These are phyloP conservation scores for Nautilus pompilius DNA, from an alignment of 1,140 invertebrate genomes.

Conservation along the genomic window DNA sequence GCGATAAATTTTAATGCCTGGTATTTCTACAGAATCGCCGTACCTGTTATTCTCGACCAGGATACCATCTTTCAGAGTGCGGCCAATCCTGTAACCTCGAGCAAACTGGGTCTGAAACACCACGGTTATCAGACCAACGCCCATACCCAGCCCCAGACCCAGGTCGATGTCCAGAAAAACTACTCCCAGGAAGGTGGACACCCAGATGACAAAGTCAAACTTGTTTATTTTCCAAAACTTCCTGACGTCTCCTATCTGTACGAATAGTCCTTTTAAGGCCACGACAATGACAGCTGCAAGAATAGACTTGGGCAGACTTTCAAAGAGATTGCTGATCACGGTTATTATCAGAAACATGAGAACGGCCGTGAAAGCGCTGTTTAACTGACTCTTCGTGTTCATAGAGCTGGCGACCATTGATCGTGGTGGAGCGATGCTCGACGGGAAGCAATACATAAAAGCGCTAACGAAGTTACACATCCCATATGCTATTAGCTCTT, in stretches of 20 bases:
- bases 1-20: constrained; percentile 55
- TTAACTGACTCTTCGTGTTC: constrained; percentile 18
- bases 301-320: constrained; percentile 61
- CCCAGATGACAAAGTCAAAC: constrained; percentile 51
- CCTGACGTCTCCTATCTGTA: constrained; percentile 41
- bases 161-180: constrained; percentile 48
- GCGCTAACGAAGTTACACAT: constrained; percentile 51
- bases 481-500: constrained; percentile 58
- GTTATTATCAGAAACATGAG: constrained; percentile 57
- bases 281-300: constrained; percentile 85
- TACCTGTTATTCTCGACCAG: constrained; percentile 32
- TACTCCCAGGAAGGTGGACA: constrained; percentile 42
- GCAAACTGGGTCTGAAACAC: constrained; percentile 48
- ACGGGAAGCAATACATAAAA: constrained; percentile 58
- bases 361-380: constrained; percentile 46
- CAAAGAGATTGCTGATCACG: constrained; percentile 51
- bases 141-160: constrained; percentile 47
- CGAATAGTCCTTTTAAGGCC: constrained; percentile 74
- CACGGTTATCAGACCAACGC: constrained; percentile 43
- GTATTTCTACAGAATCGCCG: constrained; percentile 38
- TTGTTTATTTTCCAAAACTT: constrained; percentile 48
- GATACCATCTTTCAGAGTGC: constrained; percentile 19
- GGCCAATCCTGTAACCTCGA: constrained; percentile 36
- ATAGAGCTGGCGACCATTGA: constrained; percentile 61
- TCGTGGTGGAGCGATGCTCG: constrained; percentile 73